Evolutionary conservation across 2,888 invertebrate species (phyloP).

Genomic region (Parnassius apollo): DNA sequence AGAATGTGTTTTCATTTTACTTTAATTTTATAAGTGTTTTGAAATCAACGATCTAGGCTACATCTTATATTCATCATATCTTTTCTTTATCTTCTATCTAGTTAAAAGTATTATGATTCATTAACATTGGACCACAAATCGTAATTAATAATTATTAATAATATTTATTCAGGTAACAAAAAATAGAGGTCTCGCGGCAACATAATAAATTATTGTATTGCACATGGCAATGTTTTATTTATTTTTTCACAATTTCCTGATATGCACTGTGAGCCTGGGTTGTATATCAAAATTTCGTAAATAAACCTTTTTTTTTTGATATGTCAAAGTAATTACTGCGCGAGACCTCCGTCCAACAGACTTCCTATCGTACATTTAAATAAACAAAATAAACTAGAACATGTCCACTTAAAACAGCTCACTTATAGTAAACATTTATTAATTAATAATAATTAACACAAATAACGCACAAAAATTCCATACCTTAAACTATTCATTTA

Average conservation of each 20-base stretch:
- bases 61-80: conserved; percentile 48
- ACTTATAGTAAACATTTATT: conserved; percentile 68
- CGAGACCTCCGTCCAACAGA: conserved; percentile 61
- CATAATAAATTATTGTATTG: conserved; percentile 30
- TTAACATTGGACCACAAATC: conserved; percentile 81
- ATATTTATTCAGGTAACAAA: conserved; percentile 81
- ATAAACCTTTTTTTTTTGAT: conserved; percentile 45
- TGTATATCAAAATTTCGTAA: conserved; percentile 41
- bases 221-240: conserved; percentile 28
- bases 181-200: conserved; percentile 64
- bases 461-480: conserved; percentile 64
- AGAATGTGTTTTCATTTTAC: not conserved
- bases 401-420: conserved; percentile 67
- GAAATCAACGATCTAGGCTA: conserved; percentile 58
- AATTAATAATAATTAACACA: conserved; percentile 73
- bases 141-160: conserved; percentile 77
- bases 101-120: conserved; percentile 75
- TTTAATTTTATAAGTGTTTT: conserved; percentile 9
- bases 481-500: conserved; percentile 52
- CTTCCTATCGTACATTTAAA: conserved; percentile 66
- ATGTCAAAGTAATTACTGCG: conserved; percentile 51
- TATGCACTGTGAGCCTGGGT: conserved; percentile 53
- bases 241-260: conserved; percentile 39
- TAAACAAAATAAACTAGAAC: conserved; percentile 75
- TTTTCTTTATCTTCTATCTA: conserved; percentile 68